phyloP scores from a whole-genome alignment of 2,888 invertebrate species.

The Autographa gamma region DNA sequence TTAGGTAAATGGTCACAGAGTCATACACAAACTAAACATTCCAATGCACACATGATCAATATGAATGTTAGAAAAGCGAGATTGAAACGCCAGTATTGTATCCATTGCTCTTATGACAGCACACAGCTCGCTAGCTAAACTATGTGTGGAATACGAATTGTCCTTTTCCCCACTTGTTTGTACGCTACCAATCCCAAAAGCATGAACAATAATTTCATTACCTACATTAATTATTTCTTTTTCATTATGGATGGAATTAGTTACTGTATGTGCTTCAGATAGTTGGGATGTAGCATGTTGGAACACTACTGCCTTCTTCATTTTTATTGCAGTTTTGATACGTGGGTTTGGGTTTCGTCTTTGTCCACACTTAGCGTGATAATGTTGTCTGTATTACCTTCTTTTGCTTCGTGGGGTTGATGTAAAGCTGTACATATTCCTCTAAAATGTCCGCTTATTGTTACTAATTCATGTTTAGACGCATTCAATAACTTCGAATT shows the following conservation, averaged over 20 bases:
- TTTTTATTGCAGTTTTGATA: conserved; percentile 26
- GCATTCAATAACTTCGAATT: conserved; percentile 22
- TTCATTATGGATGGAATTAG: conserved; percentile 42
- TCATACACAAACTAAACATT: conserved; percentile 18
- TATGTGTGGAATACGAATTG: conserved; percentile 26
- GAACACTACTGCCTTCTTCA: conserved; percentile 23
- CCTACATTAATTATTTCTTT: conserved; percentile 42
- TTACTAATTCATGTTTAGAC: conserved; percentile 46
- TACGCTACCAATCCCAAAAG: conserved; percentile 37
- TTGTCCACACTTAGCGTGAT: conserved; percentile 30
- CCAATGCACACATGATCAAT: conserved; percentile 26
- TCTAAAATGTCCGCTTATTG: conserved; percentile 48
- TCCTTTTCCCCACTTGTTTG: conserved; percentile 33
- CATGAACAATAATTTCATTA: conserved; percentile 47
- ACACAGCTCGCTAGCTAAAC: conserved; percentile 26
- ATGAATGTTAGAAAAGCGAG: conserved; percentile 17
- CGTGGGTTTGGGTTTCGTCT: conserved; percentile 45
- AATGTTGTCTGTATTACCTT: conserved; percentile 24
- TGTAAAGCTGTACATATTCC: conserved; percentile 57
- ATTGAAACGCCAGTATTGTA: conserved; percentile 21
- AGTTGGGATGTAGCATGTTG: conserved; percentile 46
- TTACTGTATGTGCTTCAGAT: conserved; percentile 53
- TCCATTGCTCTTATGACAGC: conserved; percentile 38
- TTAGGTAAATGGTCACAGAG: conserved; percentile 24
- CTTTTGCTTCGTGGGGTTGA: conserved; percentile 49